Conservation (phyloP, 2,113 vertebrate species). For the Zingel zingel region DNA sequence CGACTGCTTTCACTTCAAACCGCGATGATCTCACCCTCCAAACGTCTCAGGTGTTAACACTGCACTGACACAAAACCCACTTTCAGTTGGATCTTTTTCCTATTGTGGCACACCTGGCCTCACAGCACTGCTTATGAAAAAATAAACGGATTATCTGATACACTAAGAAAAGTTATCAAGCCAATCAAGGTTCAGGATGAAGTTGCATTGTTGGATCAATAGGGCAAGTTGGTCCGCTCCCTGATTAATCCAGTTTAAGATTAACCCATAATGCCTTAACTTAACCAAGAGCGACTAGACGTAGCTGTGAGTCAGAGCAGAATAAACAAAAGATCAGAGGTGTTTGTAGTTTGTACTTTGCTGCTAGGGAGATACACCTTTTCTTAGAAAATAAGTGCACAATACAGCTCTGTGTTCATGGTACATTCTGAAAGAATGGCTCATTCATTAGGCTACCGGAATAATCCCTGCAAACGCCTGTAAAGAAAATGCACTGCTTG, state of each 20-base stretch:
- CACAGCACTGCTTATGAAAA: neutral
- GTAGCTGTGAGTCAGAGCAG: slow-evolving; percentile 47
- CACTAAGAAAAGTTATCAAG: neutral
- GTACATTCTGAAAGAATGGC: neutral
- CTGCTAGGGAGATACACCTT: slow-evolving; percentile 8
- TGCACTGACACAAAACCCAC: neutral
- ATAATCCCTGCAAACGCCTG: neutral
- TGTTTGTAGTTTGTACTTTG: neutral
- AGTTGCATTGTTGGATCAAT: slow-evolving; percentile 44
- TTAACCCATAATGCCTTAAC: slow-evolving; percentile 44
- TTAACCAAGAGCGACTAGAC: slow-evolving; percentile 25
- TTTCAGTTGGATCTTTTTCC: neutral
- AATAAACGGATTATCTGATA: neutral
- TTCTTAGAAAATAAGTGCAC: slow-evolving; percentile 25
- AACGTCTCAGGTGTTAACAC: neutral
- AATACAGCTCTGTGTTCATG: neutral
- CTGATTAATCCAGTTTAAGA: slow-evolving; percentile 64
- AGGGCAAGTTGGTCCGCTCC: slow-evolving; percentile 26
- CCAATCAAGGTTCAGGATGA: slow-evolving; percentile 53
- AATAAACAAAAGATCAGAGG: slow-evolving; percentile 48
- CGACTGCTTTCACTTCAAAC: slow-evolving; percentile 22
- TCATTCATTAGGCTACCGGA: neutral
- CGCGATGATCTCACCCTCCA: neutral
- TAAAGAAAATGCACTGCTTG: neutral
- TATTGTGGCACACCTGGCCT: neutral